Evolutionary conservation across 1,140 invertebrate species (phyloP).

Genomic region (Ceratina japonica): DNA sequence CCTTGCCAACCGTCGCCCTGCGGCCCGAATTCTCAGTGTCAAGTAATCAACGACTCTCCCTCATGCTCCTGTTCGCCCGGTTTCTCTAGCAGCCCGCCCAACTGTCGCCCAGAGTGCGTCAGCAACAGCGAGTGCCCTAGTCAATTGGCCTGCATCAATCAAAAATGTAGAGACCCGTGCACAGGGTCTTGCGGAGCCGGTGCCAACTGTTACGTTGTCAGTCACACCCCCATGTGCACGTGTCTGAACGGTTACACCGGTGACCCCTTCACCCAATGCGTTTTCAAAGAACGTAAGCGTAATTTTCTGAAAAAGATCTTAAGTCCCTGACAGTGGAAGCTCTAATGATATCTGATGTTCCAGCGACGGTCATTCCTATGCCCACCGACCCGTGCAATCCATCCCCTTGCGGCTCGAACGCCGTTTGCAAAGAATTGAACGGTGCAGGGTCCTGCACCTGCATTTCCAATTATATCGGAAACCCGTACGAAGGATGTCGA

Average conservation of each 20-base stretch:
- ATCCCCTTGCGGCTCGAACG: conserved; percentile 80
- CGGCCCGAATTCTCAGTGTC: conserved; percentile 81
- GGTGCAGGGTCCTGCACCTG: conserved; percentile 81
- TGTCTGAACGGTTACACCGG: conserved; percentile 78
- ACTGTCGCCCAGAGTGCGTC: conserved; percentile 86
- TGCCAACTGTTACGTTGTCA: conserved; percentile 74
- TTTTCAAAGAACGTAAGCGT: conserved; percentile 37
- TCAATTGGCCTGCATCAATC: conserved; percentile 85
- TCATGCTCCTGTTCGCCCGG: conserved; percentile 79
- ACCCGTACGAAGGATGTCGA: conserved; percentile 80
- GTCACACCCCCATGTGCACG: conserved; percentile 77
- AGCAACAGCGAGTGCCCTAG: conserved; percentile 86
- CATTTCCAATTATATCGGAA: conserved; percentile 75
- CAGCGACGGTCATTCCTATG: conserved; percentile 3
- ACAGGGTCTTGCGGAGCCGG: conserved; percentile 80
- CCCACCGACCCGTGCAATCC: conserved; percentile 69
- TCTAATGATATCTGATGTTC: not conserved
- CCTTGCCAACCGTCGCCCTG: conserved; percentile 83
- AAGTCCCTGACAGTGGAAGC: too few species aligned
- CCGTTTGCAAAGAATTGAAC: conserved; percentile 85
- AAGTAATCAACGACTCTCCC: conserved; percentile 79
- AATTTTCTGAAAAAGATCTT: not conserved
- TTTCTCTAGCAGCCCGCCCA: conserved; percentile 78
- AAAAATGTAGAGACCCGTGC: conserved; percentile 87
- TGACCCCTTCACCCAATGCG: conserved; percentile 81